Base-by-base conservation (phyloP, 2,888 invertebrate species). In the Chelonus formosanus region DNA sequence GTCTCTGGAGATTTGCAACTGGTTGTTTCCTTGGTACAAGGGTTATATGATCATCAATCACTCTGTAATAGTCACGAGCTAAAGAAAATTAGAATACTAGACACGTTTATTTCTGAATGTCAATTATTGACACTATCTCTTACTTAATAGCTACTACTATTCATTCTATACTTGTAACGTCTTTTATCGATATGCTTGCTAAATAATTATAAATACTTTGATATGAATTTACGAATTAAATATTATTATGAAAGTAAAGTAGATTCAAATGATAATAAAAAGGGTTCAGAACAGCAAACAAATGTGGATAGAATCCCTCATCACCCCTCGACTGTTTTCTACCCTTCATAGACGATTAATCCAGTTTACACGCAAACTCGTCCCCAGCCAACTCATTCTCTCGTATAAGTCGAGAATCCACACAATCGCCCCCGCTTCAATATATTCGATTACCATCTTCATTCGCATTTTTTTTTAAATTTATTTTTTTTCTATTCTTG, bases 311-410 rank as follows among this genome's bases (percentile, higher is more conserved):
- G 32, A 62, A 44, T 56, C 52, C 60, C 31, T 56, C 54, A 20
- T 20, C 20, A 45, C 47, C 59, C 58, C 56, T 63, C 54, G 44
- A 48, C 43, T 20, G 8, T 40, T 54, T 10, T 61, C 20, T 61
- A 57, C 81, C 80, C 81, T 82, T 80, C 80, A 82, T 82, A 83
- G 81, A 82, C 83, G 80, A 83, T 84, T 84, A 84, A 84, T 84
- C 84, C 83, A 81, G 82, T 83, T 84, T 83, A 82, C 78, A 78
- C 74, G 81, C 78, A 81, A 80, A 81, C 80, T 77, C 69, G 73
- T 64, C 67, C 62, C 48, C 45, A 35, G 32, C 4, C n/a, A 60
- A 57, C 65, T 63, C 48, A 35, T 54, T 54, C 45, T 20, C 20
- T 57, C 50, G 60, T 74, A 76, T 81, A 80, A 82, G 82, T 81